phyloP scores from a whole-genome alignment of 2,888 invertebrate species.

The Griposia aprilina region DNA sequence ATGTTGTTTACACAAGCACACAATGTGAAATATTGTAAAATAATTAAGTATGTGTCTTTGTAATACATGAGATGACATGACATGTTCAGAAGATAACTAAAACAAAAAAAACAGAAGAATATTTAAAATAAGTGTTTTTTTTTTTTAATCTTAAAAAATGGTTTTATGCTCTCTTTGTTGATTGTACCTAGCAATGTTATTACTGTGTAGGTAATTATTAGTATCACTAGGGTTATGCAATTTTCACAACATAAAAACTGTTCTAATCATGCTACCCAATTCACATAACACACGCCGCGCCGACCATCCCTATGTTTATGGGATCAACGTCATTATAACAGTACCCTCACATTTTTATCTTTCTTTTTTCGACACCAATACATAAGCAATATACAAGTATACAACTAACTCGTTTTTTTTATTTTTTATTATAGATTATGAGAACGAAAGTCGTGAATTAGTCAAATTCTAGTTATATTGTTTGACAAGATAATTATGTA shows the following conservation, averaged over 20 bases:
- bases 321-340: neutral
- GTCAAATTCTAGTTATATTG: neutral
- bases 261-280: neutral
- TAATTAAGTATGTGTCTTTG: neutral
- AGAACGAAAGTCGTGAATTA: neutral
- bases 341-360: neutral
- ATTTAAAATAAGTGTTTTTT: neutral
- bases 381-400: neutral
- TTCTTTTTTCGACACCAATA: neutral
- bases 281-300: too few relatives aligned
- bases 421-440: neutral
- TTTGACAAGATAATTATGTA: neutral
- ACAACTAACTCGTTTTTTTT: neutral
- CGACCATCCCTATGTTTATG: neutral
- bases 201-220: neutral
- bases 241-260: neutral
- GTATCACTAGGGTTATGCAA: neutral
- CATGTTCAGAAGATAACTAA: neutral
- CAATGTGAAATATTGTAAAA: too few relatives aligned
- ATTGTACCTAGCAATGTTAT: neutral
- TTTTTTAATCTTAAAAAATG: too few relatives aligned
- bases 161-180: neutral
- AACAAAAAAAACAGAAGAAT: neutral
- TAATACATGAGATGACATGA: neutral
- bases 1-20: neutral